A percentile compares a stretch with the other conserved stretches of the same genome.
Evolutionary conservation across 2,888 invertebrate species (phyloP).

Genomic region (Brachynemurus nebulosus): DNA sequence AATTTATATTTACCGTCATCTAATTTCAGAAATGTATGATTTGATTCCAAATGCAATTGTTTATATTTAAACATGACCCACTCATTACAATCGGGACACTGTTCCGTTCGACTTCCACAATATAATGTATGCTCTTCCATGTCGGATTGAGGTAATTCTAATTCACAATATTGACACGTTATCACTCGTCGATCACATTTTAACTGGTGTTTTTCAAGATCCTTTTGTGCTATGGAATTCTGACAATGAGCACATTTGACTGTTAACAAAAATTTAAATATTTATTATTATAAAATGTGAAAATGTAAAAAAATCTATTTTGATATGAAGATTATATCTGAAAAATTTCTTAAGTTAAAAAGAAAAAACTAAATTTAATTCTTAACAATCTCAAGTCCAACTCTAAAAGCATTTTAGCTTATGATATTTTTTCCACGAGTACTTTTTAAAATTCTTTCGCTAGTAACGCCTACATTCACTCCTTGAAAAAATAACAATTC

Average conservation of each 20-base stretch:
- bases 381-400: too few species aligned
- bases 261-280: background rate
- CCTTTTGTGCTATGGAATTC: constrained; percentile 35
- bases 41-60: constrained; percentile 45
- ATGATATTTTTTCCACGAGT: too few species aligned
- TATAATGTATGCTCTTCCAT: constrained; percentile 49
- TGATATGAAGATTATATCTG: too few species aligned
- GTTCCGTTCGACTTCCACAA: constrained; percentile 58
- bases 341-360: too few species aligned
- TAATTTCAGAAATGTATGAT: constrained; percentile 48
- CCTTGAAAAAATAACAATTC: too few species aligned
- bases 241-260: constrained; percentile 33
- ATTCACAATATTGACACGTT: constrained; percentile 50
- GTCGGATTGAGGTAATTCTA: constrained; percentile 45
- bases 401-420: too few species aligned
- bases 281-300: background rate
- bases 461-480: too few species aligned
- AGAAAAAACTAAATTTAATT: too few species aligned
- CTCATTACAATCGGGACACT: constrained; percentile 50
- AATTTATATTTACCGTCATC: constrained; percentile 39
- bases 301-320: too few species aligned
- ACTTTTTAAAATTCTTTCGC: too few species aligned
- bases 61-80: constrained; percentile 56
- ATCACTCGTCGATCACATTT: constrained; percentile 41
- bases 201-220: constrained; percentile 36